Evolutionary conservation across 2,797 vertebrate species (phyloP).

Genomic region (Onychomys torridus): DNA sequence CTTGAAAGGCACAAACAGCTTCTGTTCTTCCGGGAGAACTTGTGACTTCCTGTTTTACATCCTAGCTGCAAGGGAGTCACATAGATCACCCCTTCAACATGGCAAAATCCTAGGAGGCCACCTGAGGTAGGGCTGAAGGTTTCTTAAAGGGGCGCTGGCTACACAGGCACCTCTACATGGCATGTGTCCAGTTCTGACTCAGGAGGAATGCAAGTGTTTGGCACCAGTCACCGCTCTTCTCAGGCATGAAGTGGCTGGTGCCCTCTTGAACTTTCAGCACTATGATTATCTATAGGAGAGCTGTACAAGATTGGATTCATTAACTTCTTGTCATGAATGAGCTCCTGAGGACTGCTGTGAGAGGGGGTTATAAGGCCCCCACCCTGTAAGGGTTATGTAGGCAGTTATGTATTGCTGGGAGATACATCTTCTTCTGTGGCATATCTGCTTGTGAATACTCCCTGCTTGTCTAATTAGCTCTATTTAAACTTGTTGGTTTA

Average conservation of each 20-base stretch:
- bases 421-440: not conserved
- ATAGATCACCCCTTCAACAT: not conserved
- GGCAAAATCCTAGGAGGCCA: not conserved
- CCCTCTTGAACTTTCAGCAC: not conserved
- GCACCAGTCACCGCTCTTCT: not conserved
- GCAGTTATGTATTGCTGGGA: not conserved
- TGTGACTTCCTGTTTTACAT: not conserved
- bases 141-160: not conserved
- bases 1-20: not conserved
- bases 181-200: not conserved
- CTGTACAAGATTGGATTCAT: not conserved
- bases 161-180: not conserved
- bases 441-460: not conserved
- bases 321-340: not conserved
- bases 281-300: not conserved
- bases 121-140: not conserved
- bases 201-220: not conserved
- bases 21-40: not conserved
- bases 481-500: not conserved
- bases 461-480: not conserved
- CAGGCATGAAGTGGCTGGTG: not conserved
- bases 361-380: not conserved
- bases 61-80: not conserved
- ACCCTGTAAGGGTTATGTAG: not conserved
- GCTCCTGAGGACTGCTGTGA: not conserved